Conservation (phyloP, 2,888 invertebrate genomes). For the Syrphus vitripennis region DNA sequence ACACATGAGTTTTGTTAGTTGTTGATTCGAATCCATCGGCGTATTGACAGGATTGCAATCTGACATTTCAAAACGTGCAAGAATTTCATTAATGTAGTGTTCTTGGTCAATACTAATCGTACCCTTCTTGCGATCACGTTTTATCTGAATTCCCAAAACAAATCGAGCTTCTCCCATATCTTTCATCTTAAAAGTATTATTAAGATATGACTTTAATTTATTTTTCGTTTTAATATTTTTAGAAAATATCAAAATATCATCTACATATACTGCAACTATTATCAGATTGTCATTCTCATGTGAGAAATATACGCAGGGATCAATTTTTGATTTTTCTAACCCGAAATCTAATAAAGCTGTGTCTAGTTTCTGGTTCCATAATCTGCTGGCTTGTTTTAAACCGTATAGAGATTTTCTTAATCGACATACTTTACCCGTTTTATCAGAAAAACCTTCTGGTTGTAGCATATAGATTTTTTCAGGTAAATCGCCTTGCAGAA, state of each 20-base stretch:
- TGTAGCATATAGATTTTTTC: not conserved
- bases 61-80: not conserved
- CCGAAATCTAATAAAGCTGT: not conserved
- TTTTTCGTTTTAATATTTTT: not conserved
- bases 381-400: too few relatives aligned
- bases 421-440: not conserved
- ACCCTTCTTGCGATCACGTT: not conserved
- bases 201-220: not conserved
- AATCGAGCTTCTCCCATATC: not conserved
- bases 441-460: not conserved
- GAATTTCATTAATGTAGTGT: too few relatives aligned
- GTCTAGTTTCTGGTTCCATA: not conserved
- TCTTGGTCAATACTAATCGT: not conserved
- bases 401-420: not conserved
- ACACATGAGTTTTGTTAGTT: not conserved
- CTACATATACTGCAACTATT: not conserved
- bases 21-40: not conserved
- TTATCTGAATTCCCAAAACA: not conserved
- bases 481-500: not conserved
- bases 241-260: too few relatives aligned
- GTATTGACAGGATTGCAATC: not conserved
- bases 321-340: not conserved
- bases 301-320: not conserved
- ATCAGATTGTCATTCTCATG: not conserved
- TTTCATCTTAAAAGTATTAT: not conserved